phyloP scores from a whole-genome alignment of 2,797 vertebrate species.

The Nothura maculosa region DNA sequence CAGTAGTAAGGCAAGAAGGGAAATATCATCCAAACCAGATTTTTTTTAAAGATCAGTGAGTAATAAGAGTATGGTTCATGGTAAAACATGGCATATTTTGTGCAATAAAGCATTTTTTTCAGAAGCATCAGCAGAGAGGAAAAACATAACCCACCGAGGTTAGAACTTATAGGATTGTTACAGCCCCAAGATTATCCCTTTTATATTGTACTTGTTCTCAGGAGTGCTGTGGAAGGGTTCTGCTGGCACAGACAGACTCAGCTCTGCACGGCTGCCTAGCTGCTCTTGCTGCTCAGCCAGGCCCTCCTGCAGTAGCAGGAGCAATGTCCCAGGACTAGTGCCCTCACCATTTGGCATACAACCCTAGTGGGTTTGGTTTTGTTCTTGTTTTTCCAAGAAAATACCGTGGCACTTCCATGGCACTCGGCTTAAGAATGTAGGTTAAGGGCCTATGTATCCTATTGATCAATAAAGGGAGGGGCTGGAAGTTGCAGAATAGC shows the following conservation, averaged over 20 bases:
- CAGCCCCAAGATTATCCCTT: background rate
- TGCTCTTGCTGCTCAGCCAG: background rate
- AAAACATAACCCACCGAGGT: background rate
- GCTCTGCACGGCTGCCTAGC: background rate
- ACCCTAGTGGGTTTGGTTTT: background rate
- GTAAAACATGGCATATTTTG: background rate
- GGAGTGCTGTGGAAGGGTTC: background rate
- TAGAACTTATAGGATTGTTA: background rate
- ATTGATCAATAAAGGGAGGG: background rate
- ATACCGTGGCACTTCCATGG: background rate
- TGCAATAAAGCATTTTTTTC: background rate
- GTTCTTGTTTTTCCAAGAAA: background rate
- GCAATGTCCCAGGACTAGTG: background rate
- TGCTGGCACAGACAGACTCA: background rate
- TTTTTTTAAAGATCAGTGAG: background rate
- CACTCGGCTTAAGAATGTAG: background rate
- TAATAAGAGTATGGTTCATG: background rate
- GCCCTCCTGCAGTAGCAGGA: background rate
- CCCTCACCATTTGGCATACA: background rate
- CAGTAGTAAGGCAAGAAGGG: background rate
- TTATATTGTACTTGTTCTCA: background rate
- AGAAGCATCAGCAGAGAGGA: background rate
- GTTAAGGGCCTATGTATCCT: background rate
- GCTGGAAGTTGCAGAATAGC: background rate
- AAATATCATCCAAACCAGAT: background rate